These are phyloP conservation scores for Lepetodrilus schrolli DNA, from an alignment of 2,888 invertebrate genomes.

Conservation along the genomic window DNA sequence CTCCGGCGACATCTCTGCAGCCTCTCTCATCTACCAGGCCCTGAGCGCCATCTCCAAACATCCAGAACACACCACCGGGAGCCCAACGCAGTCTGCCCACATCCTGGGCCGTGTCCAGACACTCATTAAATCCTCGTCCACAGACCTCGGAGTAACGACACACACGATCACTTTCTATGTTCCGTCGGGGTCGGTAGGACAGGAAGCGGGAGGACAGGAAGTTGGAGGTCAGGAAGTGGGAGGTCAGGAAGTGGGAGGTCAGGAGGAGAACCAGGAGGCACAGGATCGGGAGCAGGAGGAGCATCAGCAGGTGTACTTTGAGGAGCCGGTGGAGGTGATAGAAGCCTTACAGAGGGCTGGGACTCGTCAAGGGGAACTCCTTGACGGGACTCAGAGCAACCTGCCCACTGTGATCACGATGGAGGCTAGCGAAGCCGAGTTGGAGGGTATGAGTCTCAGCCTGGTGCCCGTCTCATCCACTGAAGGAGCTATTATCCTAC, in stretches of 20 bases:
- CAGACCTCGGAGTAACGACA: conserved; percentile 53
- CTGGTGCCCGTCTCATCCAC: not conserved
- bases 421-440: conserved; percentile 4
- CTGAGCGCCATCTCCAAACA: conserved; percentile 62
- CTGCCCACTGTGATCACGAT: conserved; percentile 14
- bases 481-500: not conserved
- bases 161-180: conserved; percentile 65
- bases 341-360: not conserved
- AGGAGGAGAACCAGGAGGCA: not conserved
- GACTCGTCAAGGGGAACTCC: not conserved
- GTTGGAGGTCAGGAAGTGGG: not conserved
- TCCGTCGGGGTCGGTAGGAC: conserved; percentile 30
- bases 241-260: not conserved
- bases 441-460: not conserved
- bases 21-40: conserved; percentile 64
- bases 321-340: not conserved
- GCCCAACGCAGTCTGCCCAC: conserved; percentile 40
- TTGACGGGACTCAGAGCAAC: conserved; percentile 1
- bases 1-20: conserved; percentile 55
- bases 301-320: not conserved
- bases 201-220: not conserved
- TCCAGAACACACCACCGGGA: conserved; percentile 33
- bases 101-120: conserved; percentile 46
- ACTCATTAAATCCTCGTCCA: conserved; percentile 40
- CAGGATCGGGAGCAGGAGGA: not conserved